Conservation (phyloP, 2,113 vertebrate species). For the Porphyrio hochstetteri region DNA sequence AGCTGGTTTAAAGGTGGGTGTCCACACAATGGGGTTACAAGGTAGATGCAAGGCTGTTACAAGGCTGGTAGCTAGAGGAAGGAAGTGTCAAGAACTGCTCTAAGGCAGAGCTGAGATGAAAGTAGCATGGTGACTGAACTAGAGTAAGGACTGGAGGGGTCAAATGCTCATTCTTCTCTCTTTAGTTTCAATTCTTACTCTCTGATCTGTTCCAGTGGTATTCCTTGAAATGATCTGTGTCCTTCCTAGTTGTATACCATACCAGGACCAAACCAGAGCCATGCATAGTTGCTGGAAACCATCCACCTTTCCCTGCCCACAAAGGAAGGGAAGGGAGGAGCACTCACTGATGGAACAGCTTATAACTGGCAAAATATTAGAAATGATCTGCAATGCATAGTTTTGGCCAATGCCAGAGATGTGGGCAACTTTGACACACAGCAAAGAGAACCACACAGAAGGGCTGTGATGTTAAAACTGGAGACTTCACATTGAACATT, state of each 20-base stretch:
- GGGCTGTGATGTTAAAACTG: background rate
- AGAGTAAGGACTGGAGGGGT: background rate
- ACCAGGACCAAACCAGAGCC: background rate
- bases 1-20: fast-evolving
- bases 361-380: background rate
- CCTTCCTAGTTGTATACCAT: background rate
- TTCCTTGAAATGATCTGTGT: background rate
- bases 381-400: fast-evolving
- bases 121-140: background rate
- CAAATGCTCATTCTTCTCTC: background rate
- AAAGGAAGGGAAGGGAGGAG: background rate
- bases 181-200: background rate
- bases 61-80: background rate
- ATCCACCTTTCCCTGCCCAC: background rate
- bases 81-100: background rate
- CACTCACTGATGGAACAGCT: background rate
- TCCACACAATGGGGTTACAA: background rate
- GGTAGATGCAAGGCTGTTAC: background rate
- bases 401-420: background rate
- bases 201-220: background rate
- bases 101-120: background rate
- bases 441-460: background rate
- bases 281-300: background rate
- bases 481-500: background rate
- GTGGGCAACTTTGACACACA: background rate